Conservation (phyloP, 2,797 vertebrate species). For the Aeoliscus strigatus region DNA sequence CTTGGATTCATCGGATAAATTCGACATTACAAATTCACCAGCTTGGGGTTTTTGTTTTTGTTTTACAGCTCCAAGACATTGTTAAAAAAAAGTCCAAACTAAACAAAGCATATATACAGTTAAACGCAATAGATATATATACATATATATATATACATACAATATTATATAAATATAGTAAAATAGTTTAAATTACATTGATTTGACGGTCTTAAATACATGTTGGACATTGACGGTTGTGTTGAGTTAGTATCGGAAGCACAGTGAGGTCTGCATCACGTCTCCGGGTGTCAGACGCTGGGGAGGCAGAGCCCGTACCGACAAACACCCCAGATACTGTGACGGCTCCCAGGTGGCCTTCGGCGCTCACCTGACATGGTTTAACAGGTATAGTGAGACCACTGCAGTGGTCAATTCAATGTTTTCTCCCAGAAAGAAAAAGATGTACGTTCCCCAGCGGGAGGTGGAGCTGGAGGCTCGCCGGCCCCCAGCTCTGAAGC, state of each 20-base stretch:
- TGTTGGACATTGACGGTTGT: conserved; percentile 81
- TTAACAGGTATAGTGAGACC: conserved; percentile 64
- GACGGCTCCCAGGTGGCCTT: conserved; percentile 19
- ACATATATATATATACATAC: conserved; percentile 77
- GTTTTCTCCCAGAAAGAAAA: conserved; percentile 64
- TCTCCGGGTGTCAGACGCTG: conserved; percentile 26
- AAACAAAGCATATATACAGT: conserved; percentile 79
- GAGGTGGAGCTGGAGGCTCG: conserved; percentile 23
- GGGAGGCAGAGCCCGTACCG: conserved; percentile 19
- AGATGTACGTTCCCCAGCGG: conserved; percentile 16
- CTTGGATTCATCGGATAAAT: conserved; percentile 17
- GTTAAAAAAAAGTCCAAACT: conserved; percentile 50
- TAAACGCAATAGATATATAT: conserved; percentile 76
- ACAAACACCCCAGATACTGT: conserved; percentile 40
- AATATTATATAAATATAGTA: conserved; percentile 94
- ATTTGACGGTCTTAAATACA: conserved; percentile 90
- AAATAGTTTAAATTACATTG: conserved; percentile 95
- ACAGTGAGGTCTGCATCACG: conserved; percentile 50
- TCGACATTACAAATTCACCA: conserved; percentile 41
- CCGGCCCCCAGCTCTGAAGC: conserved; percentile 30
- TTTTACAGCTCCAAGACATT: conserved; percentile 57
- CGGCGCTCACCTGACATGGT: conserved; percentile 31
- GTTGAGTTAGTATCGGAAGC: conserved; percentile 83
- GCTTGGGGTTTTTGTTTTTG: conserved; percentile 22
- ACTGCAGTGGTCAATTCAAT: conserved; percentile 67